Base-by-base conservation (phyloP, 1,140 invertebrate genomes). In the Ectropis grisescens region DNA sequence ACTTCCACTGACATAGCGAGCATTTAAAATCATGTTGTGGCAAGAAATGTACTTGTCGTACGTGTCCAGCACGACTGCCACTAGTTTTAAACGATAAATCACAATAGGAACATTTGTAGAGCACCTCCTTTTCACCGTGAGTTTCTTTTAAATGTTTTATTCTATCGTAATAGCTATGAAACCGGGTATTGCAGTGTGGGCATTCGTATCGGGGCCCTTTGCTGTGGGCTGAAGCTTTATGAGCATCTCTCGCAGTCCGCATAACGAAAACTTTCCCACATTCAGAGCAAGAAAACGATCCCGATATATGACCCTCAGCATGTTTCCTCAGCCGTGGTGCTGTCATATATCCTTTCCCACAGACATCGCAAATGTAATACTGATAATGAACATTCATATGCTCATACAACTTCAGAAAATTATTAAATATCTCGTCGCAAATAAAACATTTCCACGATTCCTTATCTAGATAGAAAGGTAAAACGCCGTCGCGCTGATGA, bases 321-420 rank as follows among this genome's bases (percentile, higher is more conserved):
- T 80, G 75, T 30, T 78, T 76, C 10, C 80, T 69, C 16, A 82
- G 47, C 11, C 71, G 42, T 1, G 65, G 58, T 10, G 66, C 69
- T 0, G 72, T 78, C 52, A 81, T 72, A 13, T 78, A 84, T 0
- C 78, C 81, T 37, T 82, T 83, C 0, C 74, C 76, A 34, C 83
- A 85, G 2, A 70, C 75, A 0, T 80, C 65, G 33, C 83, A 85
- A 23, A 80, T 76, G 15, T 81, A 78, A 38, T 82, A 66, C 19
- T 80, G 75, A 28, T 82, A 82, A 28, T 81, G 72, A 2, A 65
- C 49, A 37, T 85, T 84, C 57, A 82, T 72, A 24, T 84, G 76
- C 31, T 83, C 69, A 33, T 85, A 83, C 0, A 81, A 37, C 55
- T 74, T 78, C 0, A 81, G 39, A 23, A 76, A 78, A 31, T 74